Conservation (phyloP, 2,113 vertebrate genomes). For the Lasiurus borealis region DNA sequence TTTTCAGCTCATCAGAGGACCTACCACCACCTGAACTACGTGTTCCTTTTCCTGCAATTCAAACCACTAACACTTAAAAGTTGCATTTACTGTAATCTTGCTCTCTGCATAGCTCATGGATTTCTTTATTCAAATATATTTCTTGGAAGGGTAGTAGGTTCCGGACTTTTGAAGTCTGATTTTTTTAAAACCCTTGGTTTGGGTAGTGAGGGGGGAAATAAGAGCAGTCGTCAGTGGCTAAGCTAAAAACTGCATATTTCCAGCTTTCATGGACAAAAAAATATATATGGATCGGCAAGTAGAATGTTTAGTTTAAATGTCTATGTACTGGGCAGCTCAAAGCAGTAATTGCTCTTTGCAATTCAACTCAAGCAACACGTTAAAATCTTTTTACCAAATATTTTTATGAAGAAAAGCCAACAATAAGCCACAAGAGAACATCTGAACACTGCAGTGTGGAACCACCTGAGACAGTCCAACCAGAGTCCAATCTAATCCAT, state of each 20-base stretch:
- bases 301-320: slow-evolving; percentile 30
- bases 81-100: slow-evolving; percentile 42
- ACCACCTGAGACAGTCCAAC: background rate
- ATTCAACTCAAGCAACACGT: slow-evolving; percentile 11
- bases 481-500: background rate
- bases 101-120: slow-evolving; percentile 37
- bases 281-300: background rate
- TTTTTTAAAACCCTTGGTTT: slow-evolving; percentile 56
- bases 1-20: slow-evolving; percentile 46
- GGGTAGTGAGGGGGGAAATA: background rate
- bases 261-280: slow-evolving; percentile 6
- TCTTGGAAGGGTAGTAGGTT: slow-evolving; percentile 64
- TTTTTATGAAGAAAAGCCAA: slow-evolving; percentile 49
- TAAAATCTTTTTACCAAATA: slow-evolving; percentile 30
- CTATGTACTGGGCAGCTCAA: background rate
- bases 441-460: background rate
- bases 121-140: slow-evolving; percentile 74
- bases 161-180: slow-evolving; percentile 50
- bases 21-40: background rate
- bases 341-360: slow-evolving; percentile 26
- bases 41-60: slow-evolving; percentile 32
- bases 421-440: background rate
- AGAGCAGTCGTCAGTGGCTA: slow-evolving; percentile 18
- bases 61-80: slow-evolving; percentile 47
- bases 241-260: slow-evolving; percentile 46